A percentile compares a stretch with the other conserved stretches of the same genome.
Evolutionary conservation across 2,113 vertebrate genomes (phyloP).

Genomic region (Rhabdomys dilectus): DNA sequence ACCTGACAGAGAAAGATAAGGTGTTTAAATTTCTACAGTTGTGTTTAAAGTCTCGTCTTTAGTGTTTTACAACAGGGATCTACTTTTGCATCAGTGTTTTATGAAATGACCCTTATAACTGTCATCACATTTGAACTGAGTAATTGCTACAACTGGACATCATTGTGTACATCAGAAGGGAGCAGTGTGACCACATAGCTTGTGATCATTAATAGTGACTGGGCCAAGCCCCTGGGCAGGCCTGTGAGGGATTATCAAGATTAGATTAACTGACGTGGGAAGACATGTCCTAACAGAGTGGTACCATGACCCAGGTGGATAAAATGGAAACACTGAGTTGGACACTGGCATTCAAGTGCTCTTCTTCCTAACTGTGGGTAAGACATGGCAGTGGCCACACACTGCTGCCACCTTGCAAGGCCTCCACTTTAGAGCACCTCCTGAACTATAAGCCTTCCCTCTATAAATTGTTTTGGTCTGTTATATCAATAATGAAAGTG

Average conservation of each 20-base stretch:
- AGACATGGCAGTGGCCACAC: too few species aligned
- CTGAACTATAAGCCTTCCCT: neutral
- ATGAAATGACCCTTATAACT: neutral
- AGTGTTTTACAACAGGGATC: constrained; percentile 26
- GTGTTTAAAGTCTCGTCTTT: constrained; percentile 26
- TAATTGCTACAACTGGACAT: neutral
- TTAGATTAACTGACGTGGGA: neutral
- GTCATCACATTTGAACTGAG: neutral
- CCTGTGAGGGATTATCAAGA: neutral
- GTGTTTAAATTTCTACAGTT: constrained; percentile 40
- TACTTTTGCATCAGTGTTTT: constrained; percentile 20
- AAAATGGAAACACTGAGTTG: neutral
- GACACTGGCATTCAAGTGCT: neutral
- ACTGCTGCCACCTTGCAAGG: neutral
- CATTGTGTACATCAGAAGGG: neutral
- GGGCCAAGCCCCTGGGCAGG: neutral
- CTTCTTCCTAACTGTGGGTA: neutral
- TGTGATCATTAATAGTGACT: neutral
- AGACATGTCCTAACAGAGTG: neutral
- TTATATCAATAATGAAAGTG: neutral
- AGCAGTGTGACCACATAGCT: neutral
- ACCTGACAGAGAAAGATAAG: neutral
- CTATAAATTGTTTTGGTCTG: neutral
- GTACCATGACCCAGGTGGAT: too few species aligned
- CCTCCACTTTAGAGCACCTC: neutral